phyloP scores from a whole-genome alignment of 2,888 invertebrate species.

The Rhimphoctona megacephalus region DNA sequence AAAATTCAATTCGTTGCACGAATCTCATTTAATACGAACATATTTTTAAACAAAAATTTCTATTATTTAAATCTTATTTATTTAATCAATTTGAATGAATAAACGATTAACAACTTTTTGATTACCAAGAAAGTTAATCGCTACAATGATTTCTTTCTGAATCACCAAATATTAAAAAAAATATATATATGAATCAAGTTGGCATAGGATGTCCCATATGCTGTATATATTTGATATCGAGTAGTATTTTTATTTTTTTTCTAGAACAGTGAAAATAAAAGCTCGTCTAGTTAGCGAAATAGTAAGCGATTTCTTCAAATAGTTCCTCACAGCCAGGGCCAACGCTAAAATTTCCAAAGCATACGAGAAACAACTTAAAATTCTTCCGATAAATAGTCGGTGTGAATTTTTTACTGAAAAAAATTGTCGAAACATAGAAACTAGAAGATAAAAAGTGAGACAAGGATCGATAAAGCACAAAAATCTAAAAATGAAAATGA shows the following conservation, averaged over 20 bases:
- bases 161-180: not conserved
- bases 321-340: conserved; percentile 63
- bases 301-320: conserved; percentile 54
- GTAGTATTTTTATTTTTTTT: conserved; percentile 25
- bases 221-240: not conserved
- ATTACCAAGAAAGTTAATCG: not conserved
- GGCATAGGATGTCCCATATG: not conserved
- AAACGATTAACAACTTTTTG: too few relatives aligned
- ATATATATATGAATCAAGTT: not conserved
- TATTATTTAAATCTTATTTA: not conserved
- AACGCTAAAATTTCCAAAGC: conserved; percentile 12
- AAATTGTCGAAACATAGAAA: not conserved
- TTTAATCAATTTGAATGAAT: too few relatives aligned
- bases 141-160: not conserved
- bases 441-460: conserved; percentile 39
- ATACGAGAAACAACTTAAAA: conserved; percentile 32
- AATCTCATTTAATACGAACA: not conserved
- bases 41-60: not conserved
- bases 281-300: conserved; percentile 48
- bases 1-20: too few relatives aligned
- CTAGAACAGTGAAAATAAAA: conserved; percentile 36
- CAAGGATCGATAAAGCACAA: conserved; percentile 68
- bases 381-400: conserved; percentile 54
- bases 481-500: conserved; percentile 64
- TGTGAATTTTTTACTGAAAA: conserved; percentile 45